Conservation (phyloP, 1,140 invertebrate genomes). For the Anastrepha ludens region DNA sequence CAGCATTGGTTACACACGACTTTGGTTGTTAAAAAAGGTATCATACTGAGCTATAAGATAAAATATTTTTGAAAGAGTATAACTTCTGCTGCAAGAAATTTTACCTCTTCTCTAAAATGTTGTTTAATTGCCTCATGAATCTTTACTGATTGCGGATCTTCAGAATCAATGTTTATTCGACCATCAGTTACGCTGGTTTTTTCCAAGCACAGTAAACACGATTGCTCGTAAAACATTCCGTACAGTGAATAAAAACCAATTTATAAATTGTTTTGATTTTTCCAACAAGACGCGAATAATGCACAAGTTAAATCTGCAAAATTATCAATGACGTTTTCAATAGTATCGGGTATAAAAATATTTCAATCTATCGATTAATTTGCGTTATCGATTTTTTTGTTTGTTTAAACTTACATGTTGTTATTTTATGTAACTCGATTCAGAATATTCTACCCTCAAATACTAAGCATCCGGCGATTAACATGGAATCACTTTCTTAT, state of each 20-base stretch:
- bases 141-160: background rate
- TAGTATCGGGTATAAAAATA: too few relatives aligned
- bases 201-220: background rate
- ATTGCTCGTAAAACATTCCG: background rate
- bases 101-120: conserved; percentile 38
- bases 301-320: too few relatives aligned
- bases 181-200: background rate
- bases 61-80: background rate
- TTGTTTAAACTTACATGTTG: too few relatives aligned
- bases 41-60: background rate
- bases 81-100: background rate
- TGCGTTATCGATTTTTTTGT: too few relatives aligned
- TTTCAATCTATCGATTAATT: too few relatives aligned
- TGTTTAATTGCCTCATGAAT: background rate
- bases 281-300: too few relatives aligned
- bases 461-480: too few relatives aligned
- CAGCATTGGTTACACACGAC: conserved; percentile 2
- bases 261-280: too few relatives aligned
- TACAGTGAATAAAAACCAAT: background rate
- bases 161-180: background rate
- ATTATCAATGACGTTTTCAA: too few relatives aligned
- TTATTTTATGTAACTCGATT: too few relatives aligned
- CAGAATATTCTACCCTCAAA: too few relatives aligned
- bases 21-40: background rate
- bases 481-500: too few relatives aligned